These are phyloP conservation scores for Acleris cristana DNA, from an alignment of 2,888 invertebrate species.

Conservation along the genomic window DNA sequence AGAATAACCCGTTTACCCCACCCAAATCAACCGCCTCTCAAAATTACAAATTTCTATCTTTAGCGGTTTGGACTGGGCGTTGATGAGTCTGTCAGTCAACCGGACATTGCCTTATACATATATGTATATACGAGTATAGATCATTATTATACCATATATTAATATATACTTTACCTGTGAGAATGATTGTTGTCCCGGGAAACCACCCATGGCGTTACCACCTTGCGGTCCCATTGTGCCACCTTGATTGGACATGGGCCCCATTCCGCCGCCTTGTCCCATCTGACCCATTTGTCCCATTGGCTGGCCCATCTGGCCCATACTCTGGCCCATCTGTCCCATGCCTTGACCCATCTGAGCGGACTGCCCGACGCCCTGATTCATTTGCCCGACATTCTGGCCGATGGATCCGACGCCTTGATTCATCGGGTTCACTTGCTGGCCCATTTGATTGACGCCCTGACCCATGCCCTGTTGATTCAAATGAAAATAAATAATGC, in stretches of 20 bases:
- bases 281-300: conserved; percentile 84
- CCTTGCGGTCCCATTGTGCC: conserved; percentile 79
- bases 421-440: conserved; percentile 78
- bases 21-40: too few relatives aligned
- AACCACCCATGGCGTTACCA: conserved; percentile 77
- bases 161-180: conserved; percentile 64
- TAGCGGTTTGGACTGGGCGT: too few relatives aligned
- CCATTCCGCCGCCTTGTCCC: conserved; percentile 76
- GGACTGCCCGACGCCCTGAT: conserved; percentile 74
- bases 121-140: too few relatives aligned
- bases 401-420: conserved; percentile 75
- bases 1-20: too few relatives aligned
- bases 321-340: conserved; percentile 75
- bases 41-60: too few relatives aligned
- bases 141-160: too few relatives aligned
- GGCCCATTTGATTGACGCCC: conserved; percentile 77
- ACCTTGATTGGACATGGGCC: conserved; percentile 78
- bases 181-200: conserved; percentile 81
- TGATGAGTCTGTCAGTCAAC: too few relatives aligned
- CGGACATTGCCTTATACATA: too few relatives aligned
- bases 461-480: conserved; percentile 72
- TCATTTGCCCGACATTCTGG: conserved; percentile 78
- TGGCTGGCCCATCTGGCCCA: conserved; percentile 77
- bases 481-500: too few relatives aligned
- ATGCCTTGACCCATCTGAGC: conserved; percentile 74